Conservation (phyloP, 2,888 invertebrate genomes). For the Congeria kusceri region DNA sequence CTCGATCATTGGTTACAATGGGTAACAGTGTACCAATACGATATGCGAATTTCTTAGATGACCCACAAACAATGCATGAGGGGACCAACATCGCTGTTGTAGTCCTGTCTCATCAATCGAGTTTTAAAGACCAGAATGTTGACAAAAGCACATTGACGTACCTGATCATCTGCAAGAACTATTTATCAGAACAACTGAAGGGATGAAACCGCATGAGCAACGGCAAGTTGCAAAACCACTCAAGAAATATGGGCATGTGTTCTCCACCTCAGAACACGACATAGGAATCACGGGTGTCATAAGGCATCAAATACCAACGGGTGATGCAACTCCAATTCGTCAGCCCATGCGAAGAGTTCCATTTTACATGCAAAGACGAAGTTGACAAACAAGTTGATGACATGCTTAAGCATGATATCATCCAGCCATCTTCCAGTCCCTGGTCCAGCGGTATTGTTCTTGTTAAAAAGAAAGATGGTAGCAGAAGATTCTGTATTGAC, state of each 20-base stretch:
- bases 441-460: conserved; percentile 50
- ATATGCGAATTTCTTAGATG: too few species aligned
- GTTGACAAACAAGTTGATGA: conserved; percentile 44
- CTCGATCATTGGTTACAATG: too few species aligned
- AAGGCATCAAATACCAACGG: conserved; percentile 18
- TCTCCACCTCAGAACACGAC: conserved; percentile 20
- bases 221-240: not conserved
- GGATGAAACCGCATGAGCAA: not conserved
- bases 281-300: conserved; percentile 21
- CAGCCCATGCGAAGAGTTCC: conserved; percentile 36
- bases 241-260: conserved; percentile 12
- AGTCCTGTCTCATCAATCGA: too few species aligned
- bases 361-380: conserved; percentile 21
- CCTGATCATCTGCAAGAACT: conserved; percentile 18
- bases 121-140: too few species aligned
- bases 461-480: conserved; percentile 51
- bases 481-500: conserved; percentile 46
- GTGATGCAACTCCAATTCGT: conserved; percentile 24
- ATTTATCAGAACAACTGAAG: conserved; percentile 2
- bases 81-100: too few species aligned
- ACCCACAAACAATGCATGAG: too few species aligned
- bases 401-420: conserved; percentile 32
- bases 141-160: too few species aligned
- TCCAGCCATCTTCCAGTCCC: conserved; percentile 39
- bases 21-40: too few species aligned